phyloP scores from a whole-genome alignment of 2,113 vertebrate species.

The Thomomys bottae region DNA sequence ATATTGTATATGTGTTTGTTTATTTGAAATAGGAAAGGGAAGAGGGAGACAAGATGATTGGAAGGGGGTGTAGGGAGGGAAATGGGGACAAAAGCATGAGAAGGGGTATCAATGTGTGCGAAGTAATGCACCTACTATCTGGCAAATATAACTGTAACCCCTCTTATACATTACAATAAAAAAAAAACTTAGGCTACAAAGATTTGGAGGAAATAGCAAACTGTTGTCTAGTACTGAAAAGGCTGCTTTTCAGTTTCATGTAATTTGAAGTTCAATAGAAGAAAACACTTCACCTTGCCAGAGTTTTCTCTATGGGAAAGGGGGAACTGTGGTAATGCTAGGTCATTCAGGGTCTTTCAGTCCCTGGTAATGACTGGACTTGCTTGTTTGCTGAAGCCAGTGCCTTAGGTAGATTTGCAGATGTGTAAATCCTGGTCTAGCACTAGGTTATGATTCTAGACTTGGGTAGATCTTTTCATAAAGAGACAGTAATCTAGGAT shows the following conservation, averaged over 20 bases:
- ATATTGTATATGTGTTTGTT: too few relatives aligned
- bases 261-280: not conserved
- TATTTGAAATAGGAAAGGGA: too few relatives aligned
- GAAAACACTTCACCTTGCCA: not conserved
- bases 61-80: too few relatives aligned
- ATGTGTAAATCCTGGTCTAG: too few relatives aligned
- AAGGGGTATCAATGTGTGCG: too few relatives aligned
- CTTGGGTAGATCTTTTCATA: not conserved
- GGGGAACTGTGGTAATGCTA: not conserved
- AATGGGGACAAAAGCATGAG: too few relatives aligned
- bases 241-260: not conserved
- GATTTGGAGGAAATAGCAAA: not conserved
- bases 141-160: too few relatives aligned
- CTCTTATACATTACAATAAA: too few relatives aligned
- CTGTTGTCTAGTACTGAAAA: constrained; percentile 1
- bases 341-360: not conserved
- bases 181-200: not conserved
- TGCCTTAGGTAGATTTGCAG: not conserved
- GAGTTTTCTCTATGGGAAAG: not conserved
- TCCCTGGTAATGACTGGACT: not conserved
- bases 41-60: too few relatives aligned
- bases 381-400: not conserved
- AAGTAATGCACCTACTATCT: too few relatives aligned
- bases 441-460: not conserved
- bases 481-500: constrained; percentile 5